Evolutionary conservation across 2,113 vertebrate species (phyloP).

Genomic region (Ploceus nigricollis): DNA sequence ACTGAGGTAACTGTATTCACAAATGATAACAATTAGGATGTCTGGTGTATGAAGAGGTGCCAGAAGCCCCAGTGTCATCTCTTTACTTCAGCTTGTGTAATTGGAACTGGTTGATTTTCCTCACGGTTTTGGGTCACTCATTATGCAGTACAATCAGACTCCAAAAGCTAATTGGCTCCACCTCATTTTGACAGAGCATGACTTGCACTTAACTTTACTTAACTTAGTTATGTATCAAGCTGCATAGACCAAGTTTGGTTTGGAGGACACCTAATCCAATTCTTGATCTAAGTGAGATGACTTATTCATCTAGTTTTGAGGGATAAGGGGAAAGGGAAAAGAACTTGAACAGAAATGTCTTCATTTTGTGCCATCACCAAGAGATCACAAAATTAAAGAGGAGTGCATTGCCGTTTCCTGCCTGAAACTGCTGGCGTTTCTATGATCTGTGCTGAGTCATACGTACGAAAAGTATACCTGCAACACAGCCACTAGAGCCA

Average conservation of each 20-base stretch:
- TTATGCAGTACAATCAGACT: neutral
- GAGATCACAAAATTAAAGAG: neutral
- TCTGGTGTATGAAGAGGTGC: neutral
- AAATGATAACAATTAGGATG: neutral
- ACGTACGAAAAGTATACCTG: neutral
- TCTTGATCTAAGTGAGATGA: neutral
- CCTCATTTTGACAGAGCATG: neutral
- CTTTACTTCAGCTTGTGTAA: neutral
- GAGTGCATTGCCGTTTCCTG: neutral
- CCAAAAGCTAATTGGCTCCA: neutral
- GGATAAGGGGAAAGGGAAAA: neutral
- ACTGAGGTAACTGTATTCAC: neutral
- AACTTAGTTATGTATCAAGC: neutral
- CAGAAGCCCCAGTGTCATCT: neutral
- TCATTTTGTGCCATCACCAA: neutral
- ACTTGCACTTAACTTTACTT: neutral
- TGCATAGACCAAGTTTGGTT: neutral
- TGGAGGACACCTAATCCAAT: neutral
- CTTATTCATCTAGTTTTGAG: neutral
- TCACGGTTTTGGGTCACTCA: neutral
- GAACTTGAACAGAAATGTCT: neutral
- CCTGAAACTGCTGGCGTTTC: neutral
- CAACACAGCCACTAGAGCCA: neutral
- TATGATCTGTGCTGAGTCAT: neutral
- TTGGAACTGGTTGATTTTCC: neutral